phyloP scores from a whole-genome alignment of 35 echinoderm and acorn worm genomes.

The Acanthaster planci region DNA sequence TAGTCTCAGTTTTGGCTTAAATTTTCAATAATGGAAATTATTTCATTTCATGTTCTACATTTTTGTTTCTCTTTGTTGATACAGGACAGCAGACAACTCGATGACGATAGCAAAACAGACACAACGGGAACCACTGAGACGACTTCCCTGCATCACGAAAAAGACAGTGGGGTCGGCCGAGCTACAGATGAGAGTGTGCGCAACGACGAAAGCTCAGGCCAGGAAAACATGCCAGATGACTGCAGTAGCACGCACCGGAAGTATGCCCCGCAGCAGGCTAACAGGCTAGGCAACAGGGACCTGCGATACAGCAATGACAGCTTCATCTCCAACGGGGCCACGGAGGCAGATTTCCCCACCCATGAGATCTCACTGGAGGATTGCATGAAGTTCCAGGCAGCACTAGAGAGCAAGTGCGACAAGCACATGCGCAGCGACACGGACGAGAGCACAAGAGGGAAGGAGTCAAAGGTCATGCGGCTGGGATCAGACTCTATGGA shows the following conservation, averaged over 20 bases:
- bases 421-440: slow-evolving; percentile 96
- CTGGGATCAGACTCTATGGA: slow-evolving; percentile 97
- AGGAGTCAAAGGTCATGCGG: slow-evolving; percentile 96
- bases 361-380: slow-evolving; percentile 90
- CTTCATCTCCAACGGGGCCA: slow-evolving; percentile 85
- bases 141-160: slow-evolving; percentile 76
- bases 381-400: slow-evolving; percentile 93
- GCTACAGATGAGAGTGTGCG: slow-evolving; percentile 92
- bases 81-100: slow-evolving; percentile 33
- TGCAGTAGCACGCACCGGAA: slow-evolving; percentile 64
- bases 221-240: slow-evolving; percentile 67
- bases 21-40: background rate
- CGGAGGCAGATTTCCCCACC: slow-evolving; percentile 74
- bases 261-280: slow-evolving; percentile 50
- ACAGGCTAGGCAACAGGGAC: slow-evolving; percentile 83
- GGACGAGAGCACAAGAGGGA: slow-evolving; percentile 89
- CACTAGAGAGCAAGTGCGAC: slow-evolving; percentile 91
- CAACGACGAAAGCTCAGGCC: slow-evolving; percentile 77
- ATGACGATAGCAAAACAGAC: slow-evolving; percentile 90
- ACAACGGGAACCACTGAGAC: slow-evolving; percentile 95
- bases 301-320: slow-evolving; percentile 95
- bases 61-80: background rate
- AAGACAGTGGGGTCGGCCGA: slow-evolving; percentile 95
- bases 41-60: background rate
- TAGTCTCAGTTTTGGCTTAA: no score